Conservation (phyloP, 2,888 invertebrate genomes). For the Melanchra persicariae region DNA sequence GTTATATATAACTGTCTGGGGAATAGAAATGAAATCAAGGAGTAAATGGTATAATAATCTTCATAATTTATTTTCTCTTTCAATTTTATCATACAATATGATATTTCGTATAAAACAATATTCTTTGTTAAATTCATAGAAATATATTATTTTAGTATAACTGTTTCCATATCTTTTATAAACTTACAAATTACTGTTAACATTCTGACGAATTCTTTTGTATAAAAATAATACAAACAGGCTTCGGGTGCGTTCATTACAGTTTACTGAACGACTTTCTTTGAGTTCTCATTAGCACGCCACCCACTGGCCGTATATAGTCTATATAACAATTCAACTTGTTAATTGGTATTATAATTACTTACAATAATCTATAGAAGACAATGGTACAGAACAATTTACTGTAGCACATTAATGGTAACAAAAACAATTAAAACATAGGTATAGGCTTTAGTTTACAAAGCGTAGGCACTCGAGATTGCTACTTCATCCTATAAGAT, state of each 20-base stretch:
- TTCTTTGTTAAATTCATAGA: constrained; percentile 91
- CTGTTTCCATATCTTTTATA: constrained; percentile 88
- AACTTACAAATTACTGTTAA: constrained; percentile 90
- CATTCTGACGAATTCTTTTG: constrained; percentile 88
- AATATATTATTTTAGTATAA: constrained; percentile 91
- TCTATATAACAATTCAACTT: constrained; percentile 90
- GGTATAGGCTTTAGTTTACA: constrained; percentile 89
- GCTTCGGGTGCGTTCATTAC: constrained; percentile 63
- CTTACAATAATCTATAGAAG: constrained; percentile 88
- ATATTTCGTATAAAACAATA: constrained; percentile 90
- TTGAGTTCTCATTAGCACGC: constrained; percentile 65
- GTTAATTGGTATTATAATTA: constrained; percentile 89
- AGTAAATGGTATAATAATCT: constrained; percentile 89
- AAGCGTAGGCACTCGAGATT: constrained; percentile 91
- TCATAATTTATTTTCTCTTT: constrained; percentile 90
- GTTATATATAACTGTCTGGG: background rate
- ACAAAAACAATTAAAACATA: constrained; percentile 90
- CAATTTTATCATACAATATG: constrained; percentile 89
- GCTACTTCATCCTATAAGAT: constrained; percentile 87
- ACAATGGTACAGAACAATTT: constrained; percentile 88
- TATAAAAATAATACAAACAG: constrained; percentile 90
- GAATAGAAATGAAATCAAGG: constrained; percentile 78
- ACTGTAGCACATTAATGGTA: constrained; percentile 89
- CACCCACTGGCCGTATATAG: constrained; percentile 71
- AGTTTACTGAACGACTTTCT: constrained; percentile 42